Evolutionary conservation across 2,797 vertebrate species (phyloP).

Genomic region (Nothura maculosa): DNA sequence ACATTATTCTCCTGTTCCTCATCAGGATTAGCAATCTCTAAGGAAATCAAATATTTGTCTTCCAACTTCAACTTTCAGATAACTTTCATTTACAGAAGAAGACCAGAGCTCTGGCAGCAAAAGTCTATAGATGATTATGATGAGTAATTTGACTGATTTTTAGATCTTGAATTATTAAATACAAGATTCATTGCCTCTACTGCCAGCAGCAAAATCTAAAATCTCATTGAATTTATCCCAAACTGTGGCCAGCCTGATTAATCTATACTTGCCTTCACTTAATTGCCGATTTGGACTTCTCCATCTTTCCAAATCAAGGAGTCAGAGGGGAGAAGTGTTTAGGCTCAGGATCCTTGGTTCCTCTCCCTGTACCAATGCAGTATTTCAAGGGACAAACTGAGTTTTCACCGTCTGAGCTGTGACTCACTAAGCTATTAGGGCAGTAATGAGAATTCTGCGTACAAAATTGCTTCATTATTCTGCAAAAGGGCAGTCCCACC

Average conservation of each 20-base stretch:
- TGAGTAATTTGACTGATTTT: too few species aligned
- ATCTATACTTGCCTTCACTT: background rate
- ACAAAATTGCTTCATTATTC: background rate
- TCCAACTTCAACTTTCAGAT: background rate
- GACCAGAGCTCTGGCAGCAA: too few species aligned
- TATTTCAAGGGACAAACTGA: background rate
- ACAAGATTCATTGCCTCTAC: background rate
- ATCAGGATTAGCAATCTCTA: accelerated
- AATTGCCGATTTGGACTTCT: background rate
- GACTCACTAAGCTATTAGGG: background rate
- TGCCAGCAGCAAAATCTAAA: background rate
- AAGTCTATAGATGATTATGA: background rate
- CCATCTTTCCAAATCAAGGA: background rate
- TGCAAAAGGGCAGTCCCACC: accelerated
- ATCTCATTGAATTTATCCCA: background rate
- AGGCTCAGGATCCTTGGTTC: background rate
- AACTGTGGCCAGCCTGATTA: background rate
- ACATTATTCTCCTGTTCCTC: background rate
- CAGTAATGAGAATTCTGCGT: background rate
- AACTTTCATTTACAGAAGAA: background rate
- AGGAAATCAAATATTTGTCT: background rate
- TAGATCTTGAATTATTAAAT: background rate
- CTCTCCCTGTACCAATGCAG: background rate
- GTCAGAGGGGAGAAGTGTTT: background rate
- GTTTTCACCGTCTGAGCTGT: background rate